phyloP scores from a whole-genome alignment of 2,113 vertebrate species.

The Dipodomys merriami region DNA sequence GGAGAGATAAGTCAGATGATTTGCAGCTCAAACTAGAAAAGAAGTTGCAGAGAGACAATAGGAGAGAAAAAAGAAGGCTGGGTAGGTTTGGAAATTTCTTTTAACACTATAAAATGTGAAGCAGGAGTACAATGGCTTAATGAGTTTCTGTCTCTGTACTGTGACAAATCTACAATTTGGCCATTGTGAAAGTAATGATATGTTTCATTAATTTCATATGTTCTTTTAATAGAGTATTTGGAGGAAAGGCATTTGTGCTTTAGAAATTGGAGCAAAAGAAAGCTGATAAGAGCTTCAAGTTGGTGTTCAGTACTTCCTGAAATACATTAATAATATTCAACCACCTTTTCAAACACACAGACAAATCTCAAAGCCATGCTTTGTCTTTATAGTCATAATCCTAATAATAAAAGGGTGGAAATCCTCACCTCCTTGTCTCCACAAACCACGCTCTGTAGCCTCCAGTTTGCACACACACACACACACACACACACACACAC shows the following conservation, averaged over 20 bases:
- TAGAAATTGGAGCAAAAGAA: slow-evolving; percentile 83
- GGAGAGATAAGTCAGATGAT: slow-evolving; percentile 42
- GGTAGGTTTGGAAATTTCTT: slow-evolving; percentile 67
- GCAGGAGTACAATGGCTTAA: slow-evolving; percentile 80
- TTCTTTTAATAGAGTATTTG: slow-evolving; percentile 87
- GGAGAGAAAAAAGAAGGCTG: not conserved
- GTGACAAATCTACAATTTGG: slow-evolving; percentile 85
- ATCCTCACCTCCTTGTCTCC: not conserved
- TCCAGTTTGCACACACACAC: not conserved
- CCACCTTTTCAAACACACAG: slow-evolving; percentile 72
- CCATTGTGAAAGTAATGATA: slow-evolving; percentile 87
- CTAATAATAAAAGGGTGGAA: slow-evolving; percentile 63
- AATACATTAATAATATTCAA: slow-evolving; percentile 76
- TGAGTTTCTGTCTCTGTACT: slow-evolving; percentile 78
- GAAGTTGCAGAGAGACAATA: slow-evolving; percentile 67
- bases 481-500: not conserved
- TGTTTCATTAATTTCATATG: slow-evolving; percentile 86
- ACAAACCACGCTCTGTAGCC: too few relatives aligned
- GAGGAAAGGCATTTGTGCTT: slow-evolving; percentile 81
- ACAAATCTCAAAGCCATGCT: slow-evolving; percentile 72
- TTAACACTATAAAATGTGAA: slow-evolving; percentile 76
- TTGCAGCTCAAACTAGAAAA: slow-evolving; percentile 49
- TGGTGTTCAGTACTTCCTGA: slow-evolving; percentile 70
- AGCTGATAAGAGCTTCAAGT: slow-evolving; percentile 83
- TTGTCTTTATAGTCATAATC: slow-evolving; percentile 66